Evolutionary conservation across 2,797 vertebrate species (phyloP), one percentile per base, ranked within the genome.

Genomic region (Zalophus californianus): DNA sequence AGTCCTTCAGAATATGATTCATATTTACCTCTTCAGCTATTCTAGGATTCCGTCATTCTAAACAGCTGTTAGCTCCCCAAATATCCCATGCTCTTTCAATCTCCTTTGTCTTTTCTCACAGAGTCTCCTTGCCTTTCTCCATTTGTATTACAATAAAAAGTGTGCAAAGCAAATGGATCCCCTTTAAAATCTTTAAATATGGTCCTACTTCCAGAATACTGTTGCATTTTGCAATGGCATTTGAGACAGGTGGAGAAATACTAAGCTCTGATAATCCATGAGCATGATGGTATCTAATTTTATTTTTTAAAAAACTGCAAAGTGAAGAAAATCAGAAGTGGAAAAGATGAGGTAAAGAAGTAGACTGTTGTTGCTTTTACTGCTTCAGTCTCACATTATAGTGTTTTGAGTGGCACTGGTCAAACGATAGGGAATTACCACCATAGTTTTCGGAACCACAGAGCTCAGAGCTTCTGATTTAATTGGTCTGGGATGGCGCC

Each of bases 401-500:
- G 25, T 92, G 18, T 85, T 93, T 18, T 27, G 12, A 82, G 89
- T 88, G 41, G 29, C 32, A 83, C 8, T 73, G 48, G 54, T 94
- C 50, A 92, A 83, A 93, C 35, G n/a, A 54, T 25, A 79, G 62
- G 62, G 32, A 64, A 84, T 38, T 70, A 38, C 29, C 35, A 68
- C 16, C 18, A 58, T 25, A 18, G n/a, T 72, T 95, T 48, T 94
- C 35, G 48, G 60, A 86, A 70, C 2, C 60, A 50, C 9, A 91
- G 44, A 8, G 62, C 80, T 84, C 50, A 75, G 32, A 75, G 18
- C 38, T 86, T 86, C 44, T 87, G 52, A 84, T 90, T 93, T 94
- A 91, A 94, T 88, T 95, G 73, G 35, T 85, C 48, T 95, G 75
- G 10, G 35, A 85, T 87, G 44, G 58, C 85, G 50, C 44, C 80